A percentile compares a stretch with the other conserved stretches of the same genome.
Evolutionary conservation across 2,888 invertebrate genomes (phyloP).

Genomic region (Megamerina dolium): DNA sequence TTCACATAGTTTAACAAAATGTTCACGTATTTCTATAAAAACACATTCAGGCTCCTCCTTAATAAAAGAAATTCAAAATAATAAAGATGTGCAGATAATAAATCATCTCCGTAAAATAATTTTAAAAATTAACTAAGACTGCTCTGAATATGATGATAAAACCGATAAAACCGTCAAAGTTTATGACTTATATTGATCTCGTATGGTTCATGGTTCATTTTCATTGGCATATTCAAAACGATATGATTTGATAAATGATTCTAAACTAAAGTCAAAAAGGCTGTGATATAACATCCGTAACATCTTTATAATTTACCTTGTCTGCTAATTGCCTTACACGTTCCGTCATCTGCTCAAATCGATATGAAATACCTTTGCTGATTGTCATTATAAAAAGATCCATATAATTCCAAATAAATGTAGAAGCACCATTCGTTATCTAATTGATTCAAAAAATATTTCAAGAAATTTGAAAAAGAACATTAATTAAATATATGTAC

Average conservation of each 20-base stretch:
- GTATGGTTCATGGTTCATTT: too few relatives aligned
- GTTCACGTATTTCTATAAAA: conserved; percentile 63
- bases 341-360: conserved; percentile 60
- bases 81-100: neutral
- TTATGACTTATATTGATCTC: too few relatives aligned
- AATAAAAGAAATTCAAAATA: neutral
- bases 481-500: too few relatives aligned
- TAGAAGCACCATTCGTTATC: conserved; percentile 41
- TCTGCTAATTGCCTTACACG: conserved; percentile 34
- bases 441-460: conserved; percentile 9
- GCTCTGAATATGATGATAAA: too few relatives aligned
- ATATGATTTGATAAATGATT: too few relatives aligned
- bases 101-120: too few relatives aligned
- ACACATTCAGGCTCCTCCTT: conserved; percentile 38
- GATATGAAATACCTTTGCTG: conserved; percentile 61
- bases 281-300: too few relatives aligned
- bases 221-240: too few relatives aligned
- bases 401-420: conserved; percentile 69
- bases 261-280: too few relatives aligned
- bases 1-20: conserved; percentile 61
- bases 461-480: too few relatives aligned
- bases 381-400: conserved; percentile 66
- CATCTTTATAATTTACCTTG: conserved; percentile 23
- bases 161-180: too few relatives aligned
- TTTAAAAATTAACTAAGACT: too few relatives aligned